A percentile compares a stretch with the other conserved stretches of the same genome.
Conservation (phyloP, 2,113 vertebrate genomes). For the Oceanites oceanicus region DNA sequence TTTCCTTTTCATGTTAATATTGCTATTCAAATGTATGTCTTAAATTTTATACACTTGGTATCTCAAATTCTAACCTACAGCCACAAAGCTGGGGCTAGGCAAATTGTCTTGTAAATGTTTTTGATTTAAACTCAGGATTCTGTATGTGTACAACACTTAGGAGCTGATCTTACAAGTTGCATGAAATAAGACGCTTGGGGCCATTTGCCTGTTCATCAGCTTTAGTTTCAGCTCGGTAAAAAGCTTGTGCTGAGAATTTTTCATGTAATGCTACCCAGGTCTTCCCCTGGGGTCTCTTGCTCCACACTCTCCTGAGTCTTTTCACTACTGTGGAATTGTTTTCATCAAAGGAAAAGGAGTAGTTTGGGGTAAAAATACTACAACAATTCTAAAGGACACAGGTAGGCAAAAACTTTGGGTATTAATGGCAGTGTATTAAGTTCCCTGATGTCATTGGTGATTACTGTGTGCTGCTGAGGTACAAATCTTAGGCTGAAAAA, state of each 20-base stretch:
- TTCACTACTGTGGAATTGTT: neutral
- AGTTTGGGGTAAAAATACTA: neutral
- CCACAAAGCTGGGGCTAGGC: neutral
- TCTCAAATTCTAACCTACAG: neutral
- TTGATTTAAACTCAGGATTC: conserved; percentile 33
- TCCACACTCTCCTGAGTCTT: neutral
- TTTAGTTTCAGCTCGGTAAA: conserved; percentile 6
- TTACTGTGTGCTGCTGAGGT: neutral
- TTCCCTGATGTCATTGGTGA: neutral
- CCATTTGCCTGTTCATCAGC: neutral
- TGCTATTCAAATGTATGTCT: conserved; percentile 38
- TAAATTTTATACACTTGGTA: conserved; percentile 12
- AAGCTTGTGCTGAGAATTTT: conserved; percentile 2
- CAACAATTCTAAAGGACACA: neutral
- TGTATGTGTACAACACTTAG: neutral
- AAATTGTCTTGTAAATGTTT: neutral
- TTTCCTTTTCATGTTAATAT: conserved; percentile 15
- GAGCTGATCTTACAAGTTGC: conserved; percentile 9
- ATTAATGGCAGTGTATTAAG: neutral
- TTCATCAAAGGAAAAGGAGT: neutral
- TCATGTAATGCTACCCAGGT: neutral
- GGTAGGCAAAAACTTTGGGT: neutral
- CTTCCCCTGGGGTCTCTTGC: neutral
- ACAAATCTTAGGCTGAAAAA: neutral
- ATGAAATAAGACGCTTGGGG: neutral